Evolutionary conservation across 2,797 vertebrate species (phyloP).

Genomic region (Leptoclinus maculatus): DNA sequence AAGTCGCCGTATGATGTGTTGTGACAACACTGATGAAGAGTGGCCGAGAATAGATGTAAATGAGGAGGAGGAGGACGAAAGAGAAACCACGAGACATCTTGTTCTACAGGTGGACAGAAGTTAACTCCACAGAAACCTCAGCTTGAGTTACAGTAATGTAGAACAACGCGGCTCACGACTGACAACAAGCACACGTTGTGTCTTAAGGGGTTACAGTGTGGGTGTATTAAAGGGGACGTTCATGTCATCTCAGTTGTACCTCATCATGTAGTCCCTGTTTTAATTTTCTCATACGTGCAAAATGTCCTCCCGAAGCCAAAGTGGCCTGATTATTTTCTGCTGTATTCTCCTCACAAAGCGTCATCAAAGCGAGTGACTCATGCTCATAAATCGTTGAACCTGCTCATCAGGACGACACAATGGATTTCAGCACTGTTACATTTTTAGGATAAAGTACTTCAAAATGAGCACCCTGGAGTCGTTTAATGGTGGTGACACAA

Average conservation of each 20-base stretch:
- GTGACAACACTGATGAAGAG: slow-evolving; percentile 45
- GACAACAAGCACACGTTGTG: too few relatives aligned
- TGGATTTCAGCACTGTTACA: not conserved
- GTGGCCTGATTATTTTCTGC: slow-evolving; percentile 43
- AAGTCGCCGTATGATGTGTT: slow-evolving; percentile 44
- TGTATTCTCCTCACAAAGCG: slow-evolving; percentile 47
- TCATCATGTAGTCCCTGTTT: slow-evolving; percentile 13
- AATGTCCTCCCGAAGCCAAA: slow-evolving; percentile 18
- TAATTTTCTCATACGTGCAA: slow-evolving; percentile 10
- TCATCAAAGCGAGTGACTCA: slow-evolving; percentile 62
- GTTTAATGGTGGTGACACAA: slow-evolving; percentile 14
- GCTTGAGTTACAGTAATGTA: not conserved
- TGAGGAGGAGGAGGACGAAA: slow-evolving; percentile 26
- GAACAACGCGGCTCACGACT: not conserved
- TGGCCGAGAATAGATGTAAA: slow-evolving; percentile 41
- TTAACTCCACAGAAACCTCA: slow-evolving; percentile 8
- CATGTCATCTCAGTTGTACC: too few relatives aligned
- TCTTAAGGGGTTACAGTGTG: not conserved
- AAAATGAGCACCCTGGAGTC: slow-evolving; percentile 5
- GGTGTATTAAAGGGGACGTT: not conserved
- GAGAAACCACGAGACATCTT: not conserved
- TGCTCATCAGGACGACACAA: slow-evolving; percentile 9
- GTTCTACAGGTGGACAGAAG: slow-evolving; percentile 1
- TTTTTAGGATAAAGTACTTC: not conserved
- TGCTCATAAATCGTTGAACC: slow-evolving; percentile 33